A percentile compares a stretch with the other conserved stretches of the same genome.
phyloP scores from a whole-genome alignment of 2,797 vertebrate species.

The Distichodus sexfasciatus region DNA sequence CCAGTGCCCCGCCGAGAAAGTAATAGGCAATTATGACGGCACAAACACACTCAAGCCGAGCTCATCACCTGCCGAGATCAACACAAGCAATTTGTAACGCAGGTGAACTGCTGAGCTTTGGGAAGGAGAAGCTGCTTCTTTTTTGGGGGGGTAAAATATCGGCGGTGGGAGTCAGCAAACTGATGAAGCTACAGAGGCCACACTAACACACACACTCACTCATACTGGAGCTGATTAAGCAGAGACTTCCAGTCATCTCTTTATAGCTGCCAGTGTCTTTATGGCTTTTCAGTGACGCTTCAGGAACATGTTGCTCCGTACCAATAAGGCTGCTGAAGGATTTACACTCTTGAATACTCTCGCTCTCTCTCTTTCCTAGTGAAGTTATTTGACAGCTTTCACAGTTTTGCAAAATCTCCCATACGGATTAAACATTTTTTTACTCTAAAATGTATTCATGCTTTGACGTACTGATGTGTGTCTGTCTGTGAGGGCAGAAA shows the following conservation, averaged over 20 bases:
- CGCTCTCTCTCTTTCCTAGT: neutral
- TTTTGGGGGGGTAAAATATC: neutral
- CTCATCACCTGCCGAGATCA: neutral
- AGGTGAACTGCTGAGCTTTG: neutral
- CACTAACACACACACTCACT: neutral
- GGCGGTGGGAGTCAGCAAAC: neutral
- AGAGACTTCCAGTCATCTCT: neutral
- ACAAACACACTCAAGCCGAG: neutral
- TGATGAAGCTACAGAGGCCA: neutral
- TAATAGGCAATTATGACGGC: neutral
- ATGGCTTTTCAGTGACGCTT: neutral
- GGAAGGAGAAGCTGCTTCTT: neutral
- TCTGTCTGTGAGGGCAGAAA: too few relatives aligned
- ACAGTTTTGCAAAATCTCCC: too few relatives aligned
- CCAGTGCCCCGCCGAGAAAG: neutral
- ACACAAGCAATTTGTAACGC: neutral
- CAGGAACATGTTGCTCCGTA: neutral
- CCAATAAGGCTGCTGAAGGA: neutral
- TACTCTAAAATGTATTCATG: too few relatives aligned
- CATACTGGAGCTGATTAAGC: neutral
- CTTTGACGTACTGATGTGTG: too few relatives aligned
- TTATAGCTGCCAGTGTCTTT: neutral
- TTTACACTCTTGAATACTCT: neutral
- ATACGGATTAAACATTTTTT: too few relatives aligned
- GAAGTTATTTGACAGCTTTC: too few relatives aligned